Conservation (phyloP, 2,888 invertebrate species). For the Leptarthrus brevirostris region DNA sequence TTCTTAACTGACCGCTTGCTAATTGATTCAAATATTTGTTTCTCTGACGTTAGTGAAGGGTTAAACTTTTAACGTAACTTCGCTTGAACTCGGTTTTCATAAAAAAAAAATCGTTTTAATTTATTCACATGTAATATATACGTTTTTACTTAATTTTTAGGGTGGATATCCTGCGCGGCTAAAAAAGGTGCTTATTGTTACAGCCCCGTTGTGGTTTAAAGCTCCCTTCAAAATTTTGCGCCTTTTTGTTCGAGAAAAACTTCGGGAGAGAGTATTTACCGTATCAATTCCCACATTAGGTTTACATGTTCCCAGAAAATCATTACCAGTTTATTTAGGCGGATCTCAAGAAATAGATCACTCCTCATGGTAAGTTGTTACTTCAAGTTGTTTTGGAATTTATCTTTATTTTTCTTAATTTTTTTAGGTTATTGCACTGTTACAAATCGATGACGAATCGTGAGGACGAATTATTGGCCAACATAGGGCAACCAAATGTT, state of each 20-base stretch:
- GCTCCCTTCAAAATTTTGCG: conserved; percentile 96
- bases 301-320: conserved; percentile 88
- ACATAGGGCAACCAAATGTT: conserved; percentile 64
- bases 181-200: conserved; percentile 96
- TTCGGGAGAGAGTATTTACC: conserved; percentile 94
- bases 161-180: conserved; percentile 97
- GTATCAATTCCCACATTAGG: conserved; percentile 91
- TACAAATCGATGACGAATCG: conserved; percentile 88
- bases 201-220: conserved; percentile 98
- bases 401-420: background rate
- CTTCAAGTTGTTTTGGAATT: too few relatives aligned
- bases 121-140: too few relatives aligned
- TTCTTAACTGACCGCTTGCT: too few relatives aligned
- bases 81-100: too few relatives aligned
- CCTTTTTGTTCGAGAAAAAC: conserved; percentile 93
- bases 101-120: too few relatives aligned
- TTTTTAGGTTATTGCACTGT: conserved; percentile 72
- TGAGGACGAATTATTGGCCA: conserved; percentile 68
- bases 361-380: conserved; percentile 83
- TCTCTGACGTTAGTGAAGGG: too few relatives aligned
- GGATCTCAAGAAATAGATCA: conserved; percentile 89
- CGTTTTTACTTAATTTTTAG: conserved; percentile 69
- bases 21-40: too few relatives aligned
- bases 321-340: conserved; percentile 89
- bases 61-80: too few relatives aligned